Evolutionary conservation across 2,888 invertebrate genomes (phyloP), one percentile per base, ranked within the genome.

Genomic region (Aphrophora alni): DNA sequence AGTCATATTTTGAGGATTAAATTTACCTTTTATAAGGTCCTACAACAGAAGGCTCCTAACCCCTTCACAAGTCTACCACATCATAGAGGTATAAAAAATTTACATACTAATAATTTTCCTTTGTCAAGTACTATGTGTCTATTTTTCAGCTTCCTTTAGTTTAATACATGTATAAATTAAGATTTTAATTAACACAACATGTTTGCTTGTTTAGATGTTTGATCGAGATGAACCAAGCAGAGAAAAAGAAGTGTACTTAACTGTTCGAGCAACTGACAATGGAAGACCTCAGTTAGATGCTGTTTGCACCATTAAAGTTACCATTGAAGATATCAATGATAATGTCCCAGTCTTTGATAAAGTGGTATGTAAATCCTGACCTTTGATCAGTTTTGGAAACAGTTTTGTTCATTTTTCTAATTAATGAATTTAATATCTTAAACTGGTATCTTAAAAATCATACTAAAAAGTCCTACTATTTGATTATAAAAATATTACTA

Each of bases 291-390:
- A 94, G 74, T 90, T 98, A 77, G 97, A 97, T 85, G 97, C 97
- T 86, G 95, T 97, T 79, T 98, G 98, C 89, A 97, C 97, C 5
- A 95, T 98, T 88, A 95, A 95, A 90, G 95, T 98, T 79, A 93
- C 93, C 83, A 95, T 98, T 84, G 93, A 93, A 86, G 98, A 98
- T 89, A 93, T 97, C 87, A 99, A 99, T 89, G 98, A 99, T 88
- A 98, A 98, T 87, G 90, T 89, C 21, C 95, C 95, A 4, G 92
- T 93, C 85, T 94, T 95, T 89, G 95, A 95, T 88, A 93, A 93
- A 93, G 92, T 92, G 89, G 94, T 94, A 89, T 91, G 93, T 91
- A 87, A n/a, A n/a, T n/a, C n/a, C n/a, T n/a, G n/a, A n/a, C n/a
- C n/a, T n/a, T n/a, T 85, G 33, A 80, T 82, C 26, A 7, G 38